Evolutionary conservation across 2,113 vertebrate genomes (phyloP), one percentile per base, ranked within the genome.

Genomic region (Calypte anna): DNA sequence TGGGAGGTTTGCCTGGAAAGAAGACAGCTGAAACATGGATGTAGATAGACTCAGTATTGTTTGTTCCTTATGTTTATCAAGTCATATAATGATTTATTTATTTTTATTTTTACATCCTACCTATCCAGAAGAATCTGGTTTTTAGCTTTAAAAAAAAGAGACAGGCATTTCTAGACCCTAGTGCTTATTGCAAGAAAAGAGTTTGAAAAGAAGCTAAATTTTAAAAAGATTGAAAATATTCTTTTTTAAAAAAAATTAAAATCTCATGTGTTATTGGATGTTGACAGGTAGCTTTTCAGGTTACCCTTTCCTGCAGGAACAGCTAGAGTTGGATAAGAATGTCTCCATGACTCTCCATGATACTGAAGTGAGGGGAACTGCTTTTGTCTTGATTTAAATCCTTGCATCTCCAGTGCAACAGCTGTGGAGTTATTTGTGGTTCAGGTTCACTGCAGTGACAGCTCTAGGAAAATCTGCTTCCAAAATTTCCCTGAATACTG

Each of bases 341-440:
- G 33, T 9, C 27, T 84, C 44, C 16, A 11, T 78, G 68, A 22
- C 19, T 86, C 25, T 82, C 7, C 6, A 11, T 69, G 43, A 55
- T 77, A 33, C 9, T 17, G 30, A 86, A 90, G 44, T 48, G 14
- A 66, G 30, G 55, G 54, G 25, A 91, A 9, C 77, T 88, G 33
- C 62, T 86, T 82, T 40, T 69, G 4, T 79, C 58, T 83, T 78
- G 33, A 33, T 86, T 88, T 83, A 88, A 95, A 88, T 75, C 58
- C 44, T 38, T 82, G 62, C 44, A 57, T 64, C 21, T 91, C 83
- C 78, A 78, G 50, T 74, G 85, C 53, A 75, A 18, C 89, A 94
- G 69, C 86, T 91, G 83, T 75, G 68, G 53, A 88, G 91, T 93
- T 95, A 86, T 83, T 97, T 86, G 88, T 89, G 54, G 70, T 89